These are phyloP conservation scores for Aphidoletes aphidimyza DNA, from an alignment of 2,888 invertebrate genomes.

Conservation along the genomic window DNA sequence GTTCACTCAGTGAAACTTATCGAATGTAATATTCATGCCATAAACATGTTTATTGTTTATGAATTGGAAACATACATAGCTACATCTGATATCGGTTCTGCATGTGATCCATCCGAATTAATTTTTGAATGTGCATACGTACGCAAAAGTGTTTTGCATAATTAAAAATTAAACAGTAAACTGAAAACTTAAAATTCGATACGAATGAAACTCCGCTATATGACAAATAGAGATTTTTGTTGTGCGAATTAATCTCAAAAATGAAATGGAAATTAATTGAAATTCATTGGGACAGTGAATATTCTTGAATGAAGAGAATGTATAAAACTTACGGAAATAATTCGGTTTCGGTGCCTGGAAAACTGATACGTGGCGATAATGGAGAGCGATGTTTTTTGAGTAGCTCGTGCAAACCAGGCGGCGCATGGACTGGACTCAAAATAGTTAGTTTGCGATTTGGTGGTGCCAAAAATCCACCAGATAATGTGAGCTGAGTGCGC, in stretches of 20 bases:
- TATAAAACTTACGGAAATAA: constrained; percentile 66
- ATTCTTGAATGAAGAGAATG: too few species aligned
- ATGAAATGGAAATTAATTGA: neutral
- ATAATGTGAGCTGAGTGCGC: constrained; percentile 65
- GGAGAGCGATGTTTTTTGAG: constrained; percentile 65
- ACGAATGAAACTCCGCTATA: neutral
- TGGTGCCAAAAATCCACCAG: constrained; percentile 65
- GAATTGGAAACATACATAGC: too few species aligned
- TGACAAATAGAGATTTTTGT: neutral
- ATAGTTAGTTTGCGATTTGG: constrained; percentile 76
- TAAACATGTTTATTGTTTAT: too few species aligned
- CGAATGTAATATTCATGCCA: too few species aligned
- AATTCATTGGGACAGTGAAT: neutral
- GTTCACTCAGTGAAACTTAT: neutral
- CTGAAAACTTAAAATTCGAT: neutral
- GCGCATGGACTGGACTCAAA: constrained; percentile 78
- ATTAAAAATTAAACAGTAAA: neutral
- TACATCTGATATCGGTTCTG: too few species aligned
- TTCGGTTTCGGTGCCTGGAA: constrained; percentile 66
- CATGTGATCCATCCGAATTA: neutral
- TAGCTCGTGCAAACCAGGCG: constrained; percentile 70
- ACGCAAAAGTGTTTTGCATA: neutral
- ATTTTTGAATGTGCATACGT: neutral
- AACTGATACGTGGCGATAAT: constrained; percentile 65
- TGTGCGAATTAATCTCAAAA: neutral